Conservation (phyloP, 2,888 invertebrate genomes). For the Tetanocera ferruginea region DNA sequence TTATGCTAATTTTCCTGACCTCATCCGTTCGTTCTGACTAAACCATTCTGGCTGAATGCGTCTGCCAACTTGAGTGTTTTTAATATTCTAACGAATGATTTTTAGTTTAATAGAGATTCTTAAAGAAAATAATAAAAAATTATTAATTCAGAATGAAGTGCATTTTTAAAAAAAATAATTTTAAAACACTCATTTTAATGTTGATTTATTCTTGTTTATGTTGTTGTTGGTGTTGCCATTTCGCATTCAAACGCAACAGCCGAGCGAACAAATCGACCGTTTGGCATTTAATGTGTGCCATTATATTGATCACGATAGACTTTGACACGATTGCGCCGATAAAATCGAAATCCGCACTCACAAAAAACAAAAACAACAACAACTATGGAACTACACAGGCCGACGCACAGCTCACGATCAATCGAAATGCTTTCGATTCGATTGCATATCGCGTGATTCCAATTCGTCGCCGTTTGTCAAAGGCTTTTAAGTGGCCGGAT, state of each 20-base stretch:
- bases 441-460: constrained; percentile 51
- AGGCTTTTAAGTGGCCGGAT: constrained; percentile 22
- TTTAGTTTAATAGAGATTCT: too few relatives aligned
- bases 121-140: not conserved
- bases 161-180: not conserved
- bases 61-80: not conserved
- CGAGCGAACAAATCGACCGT: not conserved
- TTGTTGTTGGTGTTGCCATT: not conserved
- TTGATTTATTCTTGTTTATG: not conserved
- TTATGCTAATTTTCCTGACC: constrained; percentile 60
- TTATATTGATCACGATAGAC: constrained; percentile 50
- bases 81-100: not conserved
- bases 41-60: not conserved
- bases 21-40: constrained; percentile 33
- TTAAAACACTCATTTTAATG: not conserved
- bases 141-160: not conserved
- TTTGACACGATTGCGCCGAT: constrained; percentile 53
- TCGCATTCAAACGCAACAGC: not conserved
- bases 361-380: constrained; percentile 6
- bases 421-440: not conserved
- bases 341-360: constrained; percentile 46
- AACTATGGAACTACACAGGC: not conserved
- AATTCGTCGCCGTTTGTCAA: constrained; percentile 21
- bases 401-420: not conserved
- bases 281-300: constrained; percentile 33